These are phyloP conservation scores for Canis aureus DNA, from an alignment of 2,113 vertebrate species.

Conservation along the genomic window DNA sequence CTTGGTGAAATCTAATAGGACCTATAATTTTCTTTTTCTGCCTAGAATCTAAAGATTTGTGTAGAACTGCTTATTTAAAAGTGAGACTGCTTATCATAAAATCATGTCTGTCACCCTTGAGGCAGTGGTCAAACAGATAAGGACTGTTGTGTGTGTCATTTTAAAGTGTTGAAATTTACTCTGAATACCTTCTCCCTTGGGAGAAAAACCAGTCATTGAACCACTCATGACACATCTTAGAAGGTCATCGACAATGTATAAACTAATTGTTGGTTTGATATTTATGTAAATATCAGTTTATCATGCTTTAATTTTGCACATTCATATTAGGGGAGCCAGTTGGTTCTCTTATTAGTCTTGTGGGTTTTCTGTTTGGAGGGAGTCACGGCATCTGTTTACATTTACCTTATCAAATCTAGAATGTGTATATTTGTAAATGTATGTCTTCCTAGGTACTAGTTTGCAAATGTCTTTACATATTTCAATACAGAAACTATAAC, in stretches of 20 bases:
- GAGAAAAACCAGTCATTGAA: conserved; percentile 66
- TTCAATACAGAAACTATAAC: conserved; percentile 87
- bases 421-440: conserved; percentile 79
- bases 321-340: conserved; percentile 82
- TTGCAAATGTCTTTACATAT: conserved; percentile 87
- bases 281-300: conserved; percentile 89
- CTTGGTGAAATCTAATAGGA: conserved; percentile 80
- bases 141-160: conserved; percentile 73
- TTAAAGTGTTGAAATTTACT: conserved; percentile 79
- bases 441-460: conserved; percentile 88
- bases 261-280: conserved; percentile 85
- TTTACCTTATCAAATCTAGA: conserved; percentile 86
- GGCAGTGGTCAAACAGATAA: conserved; percentile 73
- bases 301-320: conserved; percentile 89
- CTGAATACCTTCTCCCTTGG: conserved; percentile 77
- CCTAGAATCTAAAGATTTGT: conserved; percentile 78
- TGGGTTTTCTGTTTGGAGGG: conserved; percentile 87
- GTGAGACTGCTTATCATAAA: conserved; percentile 81
- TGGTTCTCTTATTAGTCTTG: conserved; percentile 82
- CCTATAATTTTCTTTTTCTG: conserved; percentile 80
- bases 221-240: conserved; percentile 77
- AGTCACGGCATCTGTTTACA: conserved; percentile 86
- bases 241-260: conserved; percentile 80
- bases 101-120: conserved; percentile 65
- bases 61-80: conserved; percentile 81